phyloP scores from a whole-genome alignment of 1,140 invertebrate genomes.

The Brachionus rotundiformis region DNA sequence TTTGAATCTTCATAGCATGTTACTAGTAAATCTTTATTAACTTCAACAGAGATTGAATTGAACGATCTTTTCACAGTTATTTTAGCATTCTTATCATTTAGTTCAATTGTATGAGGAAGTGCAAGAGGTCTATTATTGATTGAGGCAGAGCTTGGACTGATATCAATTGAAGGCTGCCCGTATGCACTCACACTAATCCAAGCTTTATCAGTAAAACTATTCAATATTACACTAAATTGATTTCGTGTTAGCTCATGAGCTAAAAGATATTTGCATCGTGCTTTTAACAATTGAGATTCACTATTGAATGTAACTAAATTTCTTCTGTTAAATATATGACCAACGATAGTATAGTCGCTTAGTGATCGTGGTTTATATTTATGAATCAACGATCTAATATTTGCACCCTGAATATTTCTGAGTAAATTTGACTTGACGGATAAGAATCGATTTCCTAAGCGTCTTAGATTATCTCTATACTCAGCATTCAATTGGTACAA shows the following conservation, averaged over 20 bases:
- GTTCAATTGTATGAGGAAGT: not conserved
- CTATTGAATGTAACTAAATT: conserved; percentile 26
- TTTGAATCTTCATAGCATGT: conserved; percentile 50
- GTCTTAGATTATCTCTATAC: conserved; percentile 31
- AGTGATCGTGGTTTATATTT: conserved; percentile 40
- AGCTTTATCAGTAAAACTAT: not conserved
- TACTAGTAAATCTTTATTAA: conserved; percentile 31
- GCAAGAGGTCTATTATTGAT: not conserved
- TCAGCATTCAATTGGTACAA: conserved; percentile 48
- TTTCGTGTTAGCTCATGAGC: conserved; percentile 24
- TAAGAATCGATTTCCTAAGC: not conserved
- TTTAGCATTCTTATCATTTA: conserved; percentile 1
- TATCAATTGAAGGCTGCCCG: conserved; percentile 1
- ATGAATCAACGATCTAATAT: conserved; percentile 5
- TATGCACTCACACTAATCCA: conserved; percentile 14
- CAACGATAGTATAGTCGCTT: not conserved
- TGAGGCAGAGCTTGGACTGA: not conserved
- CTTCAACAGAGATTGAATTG: not conserved
- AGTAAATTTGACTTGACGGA: conserved; percentile 3
- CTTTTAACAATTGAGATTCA: not conserved
- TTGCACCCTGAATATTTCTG: not conserved
- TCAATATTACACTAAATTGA: conserved; percentile 44
- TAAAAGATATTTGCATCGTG: conserved; percentile 20
- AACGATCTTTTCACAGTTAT: not conserved
- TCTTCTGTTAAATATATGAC: conserved; percentile 31